Base-by-base conservation (phyloP, 2,888 invertebrate species). In the Synergus japonicus region DNA sequence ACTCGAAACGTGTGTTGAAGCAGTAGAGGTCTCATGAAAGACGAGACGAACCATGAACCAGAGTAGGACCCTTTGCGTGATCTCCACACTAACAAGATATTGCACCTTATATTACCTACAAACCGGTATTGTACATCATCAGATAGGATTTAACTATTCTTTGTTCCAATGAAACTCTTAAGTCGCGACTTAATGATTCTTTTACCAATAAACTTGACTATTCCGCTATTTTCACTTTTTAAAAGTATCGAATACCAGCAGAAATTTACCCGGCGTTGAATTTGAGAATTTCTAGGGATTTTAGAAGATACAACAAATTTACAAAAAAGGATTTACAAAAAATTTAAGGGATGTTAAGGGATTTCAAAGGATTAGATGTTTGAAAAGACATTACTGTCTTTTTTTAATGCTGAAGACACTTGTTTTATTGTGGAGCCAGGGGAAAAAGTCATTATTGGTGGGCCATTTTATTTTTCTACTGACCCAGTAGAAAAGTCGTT, bases 91-190 rank as follows among this genome's bases (percentile, higher is more conserved):
- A 44, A 66, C 76, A 76, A 76, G 76, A 76, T 76, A 79, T 46
- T 44, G 69, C 66, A 67, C 46, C 64, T 77, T 60, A 67, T 67
- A 64, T 46, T 87, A 86, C 84, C 83, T 83, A 86, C 86, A 87
- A 87, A 87, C 87, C 87, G 86, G 87, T 87, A 87, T 86, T 86
- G 86, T 83, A 86, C 83, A 49, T 73, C 44, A 63, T 18, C 81
- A 86, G 84, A 41, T 67, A 65, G 54, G 22, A 60, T 77, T 58
- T 15, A 76, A 69, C 22, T 67, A 78, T 80, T 73, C 84, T 79
- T 63, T 77, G 18, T 22, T 64, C 15, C 49, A 18, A 44, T 69
- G 15, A 18, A 66, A 67, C 5, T 37, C 37, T 37, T 22, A 22
- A 22, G 22, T 22, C 22, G 5, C 37, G 37, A 37, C 37, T 44